Percentiles rank a stretch among this genome's conserved stretches.
Evolutionary conservation across 1,140 invertebrate species (phyloP).

Genomic region (Steinernema khuongi): DNA sequence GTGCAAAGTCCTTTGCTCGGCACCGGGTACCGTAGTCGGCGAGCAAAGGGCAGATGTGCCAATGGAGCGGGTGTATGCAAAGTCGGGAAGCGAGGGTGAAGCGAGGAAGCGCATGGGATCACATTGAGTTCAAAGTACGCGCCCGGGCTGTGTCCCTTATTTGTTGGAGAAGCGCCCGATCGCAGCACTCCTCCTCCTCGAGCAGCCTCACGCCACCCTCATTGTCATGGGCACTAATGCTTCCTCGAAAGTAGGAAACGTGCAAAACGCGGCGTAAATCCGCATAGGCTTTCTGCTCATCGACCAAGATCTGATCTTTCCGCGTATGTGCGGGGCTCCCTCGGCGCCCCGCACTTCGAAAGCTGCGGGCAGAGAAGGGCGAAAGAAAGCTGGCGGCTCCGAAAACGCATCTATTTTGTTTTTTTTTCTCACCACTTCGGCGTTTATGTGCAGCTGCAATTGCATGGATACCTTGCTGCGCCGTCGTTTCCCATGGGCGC

Average conservation of each 20-base stretch:
- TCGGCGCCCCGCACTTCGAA: background rate
- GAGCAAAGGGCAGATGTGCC: too few species aligned
- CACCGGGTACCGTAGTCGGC: too few species aligned
- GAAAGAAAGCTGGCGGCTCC: background rate
- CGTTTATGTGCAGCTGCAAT: slow-evolving; percentile 4
- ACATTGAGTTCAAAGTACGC: slow-evolving; percentile 4
- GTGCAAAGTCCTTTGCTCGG: too few species aligned
- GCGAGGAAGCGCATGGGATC: background rate
- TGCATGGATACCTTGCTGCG: background rate
- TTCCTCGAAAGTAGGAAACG: slow-evolving; percentile 5
- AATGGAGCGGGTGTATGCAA: too few species aligned
- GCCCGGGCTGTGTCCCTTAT: background rate
- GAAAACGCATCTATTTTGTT: background rate
- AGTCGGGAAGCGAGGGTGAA: too few species aligned
- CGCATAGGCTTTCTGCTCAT: background rate
- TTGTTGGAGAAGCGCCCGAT: background rate
- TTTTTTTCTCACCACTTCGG: background rate
- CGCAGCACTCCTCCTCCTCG: background rate
- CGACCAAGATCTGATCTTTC: slow-evolving; percentile 13
- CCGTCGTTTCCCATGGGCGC: background rate
- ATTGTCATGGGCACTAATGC: slow-evolving; percentile 9
- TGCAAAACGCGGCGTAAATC: slow-evolving; percentile 3
- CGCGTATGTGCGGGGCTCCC: background rate
- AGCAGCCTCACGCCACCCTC: background rate
- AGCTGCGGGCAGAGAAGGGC: background rate